These are phyloP conservation scores for Oreochromis spilurus DNA, from an alignment of 2,113 vertebrate species.

Conservation along the genomic window DNA sequence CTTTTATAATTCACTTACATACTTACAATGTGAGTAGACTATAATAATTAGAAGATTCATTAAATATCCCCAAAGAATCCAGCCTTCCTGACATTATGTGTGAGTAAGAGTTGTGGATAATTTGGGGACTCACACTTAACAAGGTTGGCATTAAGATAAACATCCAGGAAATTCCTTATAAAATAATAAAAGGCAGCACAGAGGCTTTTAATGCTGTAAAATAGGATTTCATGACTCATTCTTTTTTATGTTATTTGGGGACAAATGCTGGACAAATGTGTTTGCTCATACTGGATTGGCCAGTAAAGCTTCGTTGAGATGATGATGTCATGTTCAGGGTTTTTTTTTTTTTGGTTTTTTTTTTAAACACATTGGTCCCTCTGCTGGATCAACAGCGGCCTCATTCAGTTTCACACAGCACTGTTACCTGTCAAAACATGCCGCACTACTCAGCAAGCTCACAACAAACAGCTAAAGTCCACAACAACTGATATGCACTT, in stretches of 20 bases:
- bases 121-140: not conserved
- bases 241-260: not conserved
- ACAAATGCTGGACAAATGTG: not conserved
- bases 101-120: not conserved
- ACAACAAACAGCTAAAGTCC: not conserved
- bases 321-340: not conserved
- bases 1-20: not conserved
- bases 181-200: not conserved
- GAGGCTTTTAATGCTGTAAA: not conserved
- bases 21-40: not conserved
- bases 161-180: not conserved
- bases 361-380: not conserved
- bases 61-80: not conserved
- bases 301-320: not conserved
- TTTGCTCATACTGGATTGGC: not conserved
- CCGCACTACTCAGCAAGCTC: rapidly evolving
- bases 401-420: not conserved
- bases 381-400: not conserved
- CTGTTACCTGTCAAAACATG: not conserved
- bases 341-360: not conserved
- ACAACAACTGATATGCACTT: not conserved
- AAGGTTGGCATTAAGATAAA: not conserved
- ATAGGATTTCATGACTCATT: not conserved
- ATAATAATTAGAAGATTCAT: not conserved
- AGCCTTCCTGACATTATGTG: not conserved